phyloP scores from a whole-genome alignment of 35 echinoderm and acorn worm species.

The Hemicentrotus pulcherrimus region DNA sequence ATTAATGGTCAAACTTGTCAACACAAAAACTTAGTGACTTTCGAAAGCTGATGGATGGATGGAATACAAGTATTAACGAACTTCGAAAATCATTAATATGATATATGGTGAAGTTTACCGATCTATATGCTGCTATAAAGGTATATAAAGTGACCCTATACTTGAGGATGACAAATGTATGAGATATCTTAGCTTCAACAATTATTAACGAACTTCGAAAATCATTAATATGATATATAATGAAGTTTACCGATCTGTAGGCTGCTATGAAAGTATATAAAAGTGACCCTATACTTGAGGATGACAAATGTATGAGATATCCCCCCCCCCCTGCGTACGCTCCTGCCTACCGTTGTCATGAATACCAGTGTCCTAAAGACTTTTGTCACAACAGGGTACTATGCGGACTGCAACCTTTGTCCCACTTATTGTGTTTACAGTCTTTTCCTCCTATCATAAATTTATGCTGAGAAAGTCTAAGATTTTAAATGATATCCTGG shows the following conservation, averaged over 20 bases:
- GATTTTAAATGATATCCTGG: too few relatives aligned
- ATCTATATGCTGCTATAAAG: too few relatives aligned
- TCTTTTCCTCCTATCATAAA: too few relatives aligned
- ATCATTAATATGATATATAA: not conserved
- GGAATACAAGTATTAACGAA: not conserved
- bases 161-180: not conserved
- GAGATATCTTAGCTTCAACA: not conserved
- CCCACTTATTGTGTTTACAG: too few relatives aligned
- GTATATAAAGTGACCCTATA: not conserved
- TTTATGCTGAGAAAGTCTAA: too few relatives aligned
- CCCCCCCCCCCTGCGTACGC: too few relatives aligned
- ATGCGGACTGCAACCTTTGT: too few relatives aligned
- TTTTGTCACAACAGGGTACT: too few relatives aligned
- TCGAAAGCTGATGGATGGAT: not conserved
- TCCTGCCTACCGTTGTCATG: too few relatives aligned
- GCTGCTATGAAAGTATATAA: not conserved
- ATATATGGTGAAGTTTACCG: too few relatives aligned
- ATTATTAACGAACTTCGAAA: not conserved
- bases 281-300: not conserved
- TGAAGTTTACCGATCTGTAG: too few relatives aligned
- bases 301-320: not conserved
- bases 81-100: not conserved
- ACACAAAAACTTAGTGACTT: not conserved
- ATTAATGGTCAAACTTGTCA: not conserved
- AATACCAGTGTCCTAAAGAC: too few relatives aligned